Evolutionary conservation across 1,140 invertebrate genomes (phyloP).

Genomic region (Cyclargus thomasi): DNA sequence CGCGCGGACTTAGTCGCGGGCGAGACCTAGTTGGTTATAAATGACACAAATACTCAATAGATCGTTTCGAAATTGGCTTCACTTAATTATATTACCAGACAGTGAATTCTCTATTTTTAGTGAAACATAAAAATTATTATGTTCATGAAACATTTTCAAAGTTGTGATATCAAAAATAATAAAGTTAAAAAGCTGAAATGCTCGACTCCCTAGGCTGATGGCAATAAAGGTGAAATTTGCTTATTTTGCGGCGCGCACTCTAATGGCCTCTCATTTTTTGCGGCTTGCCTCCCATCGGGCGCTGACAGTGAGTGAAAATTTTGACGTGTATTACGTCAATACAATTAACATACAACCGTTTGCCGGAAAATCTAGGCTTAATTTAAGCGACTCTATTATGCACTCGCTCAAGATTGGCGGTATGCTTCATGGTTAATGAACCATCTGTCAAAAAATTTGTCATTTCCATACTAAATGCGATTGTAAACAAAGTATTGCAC

Average conservation of each 20-base stretch:
- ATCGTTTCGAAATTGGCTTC: neutral
- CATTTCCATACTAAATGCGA: too few species aligned
- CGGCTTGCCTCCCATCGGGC: slow-evolving; percentile 33
- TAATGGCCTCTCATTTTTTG: slow-evolving; percentile 42
- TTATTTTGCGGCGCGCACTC: slow-evolving; percentile 41
- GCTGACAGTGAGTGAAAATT: slow-evolving; percentile 26
- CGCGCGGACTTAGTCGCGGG: too few species aligned
- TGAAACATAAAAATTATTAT: slow-evolving; percentile 5
- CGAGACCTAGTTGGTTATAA: too few species aligned
- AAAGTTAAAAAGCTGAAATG: slow-evolving; percentile 44
- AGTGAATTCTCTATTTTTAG: neutral
- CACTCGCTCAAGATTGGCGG: too few species aligned
- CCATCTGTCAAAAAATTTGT: too few species aligned
- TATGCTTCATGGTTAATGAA: too few species aligned
- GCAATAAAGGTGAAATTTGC: slow-evolving; percentile 42
- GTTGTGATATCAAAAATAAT: slow-evolving; percentile 18
- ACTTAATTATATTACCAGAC: neutral
- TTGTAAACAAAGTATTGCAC: too few species aligned
- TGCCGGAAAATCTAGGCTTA: neutral
- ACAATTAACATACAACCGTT: slow-evolving; percentile 4
- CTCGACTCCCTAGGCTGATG: slow-evolving; percentile 38
- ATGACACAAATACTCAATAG: too few species aligned
- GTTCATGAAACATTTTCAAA: neutral
- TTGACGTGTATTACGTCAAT: slow-evolving; percentile 2
- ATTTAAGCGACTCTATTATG: neutral